phyloP scores from a whole-genome alignment of 1,140 invertebrate genomes.

The Eurytemora carolleeae region DNA sequence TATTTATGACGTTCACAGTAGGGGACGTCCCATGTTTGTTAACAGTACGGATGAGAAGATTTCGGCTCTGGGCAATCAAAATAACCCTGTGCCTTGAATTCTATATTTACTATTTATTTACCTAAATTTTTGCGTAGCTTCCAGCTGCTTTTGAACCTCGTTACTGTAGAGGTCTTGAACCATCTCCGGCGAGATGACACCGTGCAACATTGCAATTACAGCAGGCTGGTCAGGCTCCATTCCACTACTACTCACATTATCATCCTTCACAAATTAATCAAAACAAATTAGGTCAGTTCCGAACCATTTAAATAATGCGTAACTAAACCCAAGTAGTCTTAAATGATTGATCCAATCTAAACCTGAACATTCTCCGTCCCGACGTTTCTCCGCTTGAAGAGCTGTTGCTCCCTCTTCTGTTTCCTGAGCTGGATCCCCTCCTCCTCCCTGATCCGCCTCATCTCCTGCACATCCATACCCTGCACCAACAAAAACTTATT shows the following conservation, averaged over 20 bases:
- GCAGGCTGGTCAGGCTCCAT: conserved; percentile 3
- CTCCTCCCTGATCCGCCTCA: conserved; percentile 74
- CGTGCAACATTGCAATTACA: conserved; percentile 6
- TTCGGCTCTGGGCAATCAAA: too few relatives aligned
- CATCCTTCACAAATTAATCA: conserved; percentile 22
- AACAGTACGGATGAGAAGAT: too few relatives aligned
- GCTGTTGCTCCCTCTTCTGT: conserved; percentile 77
- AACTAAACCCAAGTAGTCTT: too few relatives aligned
- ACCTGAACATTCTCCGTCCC: conserved; percentile 32
- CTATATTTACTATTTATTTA: too few relatives aligned
- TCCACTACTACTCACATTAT: conserved; percentile 22
- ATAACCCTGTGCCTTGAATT: too few relatives aligned
- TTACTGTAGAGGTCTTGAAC: conserved; percentile 55
- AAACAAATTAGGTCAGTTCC: too few relatives aligned
- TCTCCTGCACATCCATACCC: conserved; percentile 71
- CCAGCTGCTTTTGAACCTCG: conserved; percentile 54
- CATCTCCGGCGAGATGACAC: conserved; percentile 47
- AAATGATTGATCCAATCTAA: too few relatives aligned
- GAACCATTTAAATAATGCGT: too few relatives aligned
- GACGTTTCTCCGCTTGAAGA: conserved; percentile 81
- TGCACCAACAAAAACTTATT: too few relatives aligned
- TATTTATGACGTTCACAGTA: too few relatives aligned
- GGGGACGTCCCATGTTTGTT: too few relatives aligned
- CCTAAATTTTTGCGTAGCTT: conserved; percentile 71
- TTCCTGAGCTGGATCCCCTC: conserved; percentile 87